Base-by-base conservation (phyloP, 2,888 invertebrate genomes). In the Euphydryas editha region DNA sequence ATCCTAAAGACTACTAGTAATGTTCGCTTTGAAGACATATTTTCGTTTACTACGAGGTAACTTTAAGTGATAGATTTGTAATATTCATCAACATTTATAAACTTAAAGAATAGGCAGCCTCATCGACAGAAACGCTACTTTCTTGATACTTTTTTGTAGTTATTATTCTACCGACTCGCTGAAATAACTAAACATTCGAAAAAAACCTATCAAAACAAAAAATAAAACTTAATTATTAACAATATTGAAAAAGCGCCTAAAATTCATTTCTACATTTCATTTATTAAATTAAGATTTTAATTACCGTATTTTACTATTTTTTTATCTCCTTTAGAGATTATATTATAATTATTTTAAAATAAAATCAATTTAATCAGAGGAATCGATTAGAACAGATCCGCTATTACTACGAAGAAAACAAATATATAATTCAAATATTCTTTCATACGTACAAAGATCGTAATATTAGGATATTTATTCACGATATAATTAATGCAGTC, bases 221-320 rank as follows among this genome's bases (percentile, higher is more conserved):
- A 17, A 54, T 77, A 80, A 82, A 84, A 77, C 81, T 81, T 83
- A 84, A 84, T 81, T 75, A 76, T 78, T 79, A 82, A 81, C 77
- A 74, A 81, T 76, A 73, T 74, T 75, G 78, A 79, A 81, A 54
- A 75, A 73, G 78, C 77, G 67, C 72, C 75, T 79, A 78, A 83
- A 88, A 84, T 86, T 86, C 80, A 85, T 86, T 83, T 78, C 71
- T 71, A 78, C 75, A 81, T 81, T 84, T 80, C 72, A 84, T 79
- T 87, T 81, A 74, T 83, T 82, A 64, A 63, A 60, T 59, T 44
- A 61, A 55, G 42, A 51, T 62, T 59, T 49, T 51, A 58, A 65
- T 62, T 69, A 66, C 24, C 51, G 59, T 59, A 64, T 59, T n/a
- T 60, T 65, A 30, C 54, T 36, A 36, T 51, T 51, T 59, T n/a